These are phyloP conservation scores for Dendrocincla fuliginosa DNA, from an alignment of 2,797 vertebrate genomes.

Conservation along the genomic window DNA sequence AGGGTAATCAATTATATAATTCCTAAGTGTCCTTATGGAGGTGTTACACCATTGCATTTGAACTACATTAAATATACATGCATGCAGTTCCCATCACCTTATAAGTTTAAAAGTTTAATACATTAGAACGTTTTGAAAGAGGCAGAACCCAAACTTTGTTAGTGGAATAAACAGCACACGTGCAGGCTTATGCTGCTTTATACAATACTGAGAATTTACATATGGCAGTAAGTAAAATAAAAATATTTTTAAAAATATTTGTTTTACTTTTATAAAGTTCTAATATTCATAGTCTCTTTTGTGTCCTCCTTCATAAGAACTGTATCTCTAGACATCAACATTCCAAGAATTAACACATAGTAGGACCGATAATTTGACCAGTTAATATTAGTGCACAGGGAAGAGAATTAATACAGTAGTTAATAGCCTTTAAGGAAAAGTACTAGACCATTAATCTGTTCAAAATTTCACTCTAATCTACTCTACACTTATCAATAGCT, in stretches of 20 bases:
- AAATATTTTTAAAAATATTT: neutral
- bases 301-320: neutral
- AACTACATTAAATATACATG: neutral
- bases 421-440: neutral
- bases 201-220: neutral
- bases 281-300: neutral
- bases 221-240: neutral
- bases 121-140: neutral
- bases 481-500: neutral
- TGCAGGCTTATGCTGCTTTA: neutral
- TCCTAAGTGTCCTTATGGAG: neutral
- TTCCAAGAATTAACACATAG: neutral
- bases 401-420: neutral
- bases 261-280: neutral
- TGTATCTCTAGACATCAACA: neutral
- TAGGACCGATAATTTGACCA: neutral
- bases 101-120: neutral
- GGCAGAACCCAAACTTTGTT: neutral
- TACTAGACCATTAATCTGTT: neutral
- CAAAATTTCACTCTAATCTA: neutral
- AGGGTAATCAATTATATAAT: neutral
- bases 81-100: neutral
- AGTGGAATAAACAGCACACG: accelerated
- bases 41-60: neutral
- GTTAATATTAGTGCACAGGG: neutral